Base-by-base conservation (phyloP, 2,113 vertebrate genomes). In the Paralichthys olivaceus region DNA sequence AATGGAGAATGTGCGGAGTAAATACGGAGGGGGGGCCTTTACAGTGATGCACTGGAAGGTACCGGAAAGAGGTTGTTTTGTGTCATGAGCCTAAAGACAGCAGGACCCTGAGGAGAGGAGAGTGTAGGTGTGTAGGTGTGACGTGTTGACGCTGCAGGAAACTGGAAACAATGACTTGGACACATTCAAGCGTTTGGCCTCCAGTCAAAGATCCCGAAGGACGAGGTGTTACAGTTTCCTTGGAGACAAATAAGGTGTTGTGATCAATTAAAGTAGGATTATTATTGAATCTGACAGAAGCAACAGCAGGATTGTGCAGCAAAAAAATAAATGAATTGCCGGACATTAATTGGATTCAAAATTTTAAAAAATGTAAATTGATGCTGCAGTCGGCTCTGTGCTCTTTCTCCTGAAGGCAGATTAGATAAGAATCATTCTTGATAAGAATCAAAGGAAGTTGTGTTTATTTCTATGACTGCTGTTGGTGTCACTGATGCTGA, bases 101-200 rank as follows among this genome's bases (percentile, higher is more conserved):
- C 53, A 75, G 68, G 62, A 75, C 28, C 47, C 77, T 0, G n/a
- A 60, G 58, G 14, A 13, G 26, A 23, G 28, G 62, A 51, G 37
- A 22, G 49, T 61, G 49, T 22, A 19, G 14, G 45, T 19, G 45
- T 47, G 45, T 51, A 59, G 49, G 60, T 3, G 56, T 86, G 73
- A 72, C 56, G 0, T 53, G 68, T 72, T 32, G 19, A 53, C 54
- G 54, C 85, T 40, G 81, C 75, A 76, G 71, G 78, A 81, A 57
- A 37, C 81, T 87, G 77, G 85, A 79, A 81, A 29, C 47, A 23
- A 14, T 61, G 61, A 74, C 45, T 47, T 13, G 64, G 69, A 86
- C 61, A 40, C 59, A 58, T 29, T 62, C 34, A 15, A 55, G 77
- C 56, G 49, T 43, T 60, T 75, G 81, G 77, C 70, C 37, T 4